A percentile compares a stretch with the other conserved stretches of the same genome.
Evolutionary conservation across 2,797 vertebrate genomes (phyloP).

Genomic region (Mormyrops attenuatus): DNA sequence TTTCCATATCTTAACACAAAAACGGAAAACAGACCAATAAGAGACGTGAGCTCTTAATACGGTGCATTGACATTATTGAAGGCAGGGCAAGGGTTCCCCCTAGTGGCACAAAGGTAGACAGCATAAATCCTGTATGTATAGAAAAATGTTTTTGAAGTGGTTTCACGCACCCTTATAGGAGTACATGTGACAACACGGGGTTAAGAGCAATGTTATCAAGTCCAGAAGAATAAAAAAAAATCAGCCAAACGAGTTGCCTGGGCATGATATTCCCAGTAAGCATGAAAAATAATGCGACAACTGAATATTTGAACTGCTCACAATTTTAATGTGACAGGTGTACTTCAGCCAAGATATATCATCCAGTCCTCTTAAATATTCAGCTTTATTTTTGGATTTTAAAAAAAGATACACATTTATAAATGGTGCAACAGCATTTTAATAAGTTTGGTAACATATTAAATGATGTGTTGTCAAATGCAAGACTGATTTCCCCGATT

Average conservation of each 20-base stretch:
- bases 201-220: neutral
- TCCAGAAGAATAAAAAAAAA: neutral
- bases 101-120: neutral
- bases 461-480: neutral
- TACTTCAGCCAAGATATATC: neutral
- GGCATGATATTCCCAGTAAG: neutral
- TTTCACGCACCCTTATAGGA: neutral
- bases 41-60: neutral
- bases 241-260: neutral
- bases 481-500: neutral
- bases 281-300: neutral
- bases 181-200: neutral
- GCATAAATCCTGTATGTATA: neutral
- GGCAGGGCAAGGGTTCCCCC: neutral
- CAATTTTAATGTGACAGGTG: neutral
- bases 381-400: neutral
- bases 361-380: neutral
- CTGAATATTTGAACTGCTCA: neutral
- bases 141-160: neutral
- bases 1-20: neutral
- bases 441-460: neutral
- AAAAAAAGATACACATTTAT: conserved; percentile 3
- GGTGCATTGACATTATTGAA: neutral
- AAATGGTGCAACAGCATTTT: neutral
- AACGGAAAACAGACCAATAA: neutral